Percentiles rank a stretch among this genome's conserved stretches.
phyloP scores from a whole-genome alignment of 2,797 vertebrate genomes.

The Sebastes baramenuke region DNA sequence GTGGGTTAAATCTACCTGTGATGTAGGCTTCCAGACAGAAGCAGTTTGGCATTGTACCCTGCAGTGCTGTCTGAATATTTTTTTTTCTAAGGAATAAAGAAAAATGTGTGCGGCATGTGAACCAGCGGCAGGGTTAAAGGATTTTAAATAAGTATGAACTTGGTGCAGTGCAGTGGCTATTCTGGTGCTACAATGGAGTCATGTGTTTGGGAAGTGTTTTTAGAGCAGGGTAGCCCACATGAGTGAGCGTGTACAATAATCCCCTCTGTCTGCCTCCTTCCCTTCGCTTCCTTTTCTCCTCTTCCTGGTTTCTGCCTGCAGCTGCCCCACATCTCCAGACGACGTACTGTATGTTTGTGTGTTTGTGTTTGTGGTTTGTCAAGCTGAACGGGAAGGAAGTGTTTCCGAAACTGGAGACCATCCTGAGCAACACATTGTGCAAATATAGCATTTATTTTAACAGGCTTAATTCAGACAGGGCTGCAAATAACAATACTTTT shows the following conservation, averaged over 20 bases:
- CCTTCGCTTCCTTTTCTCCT: slow-evolving; percentile 68
- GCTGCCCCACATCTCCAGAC: slow-evolving; percentile 63
- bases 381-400: slow-evolving; percentile 46
- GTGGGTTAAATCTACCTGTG: neutral
- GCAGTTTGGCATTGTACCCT: neutral
- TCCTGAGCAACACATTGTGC: neutral
- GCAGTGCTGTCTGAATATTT: slow-evolving; percentile 9
- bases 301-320: slow-evolving; percentile 72
- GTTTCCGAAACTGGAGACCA: slow-evolving; percentile 43
- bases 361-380: slow-evolving; percentile 22
- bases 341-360: slow-evolving; percentile 38
- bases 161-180: slow-evolving; percentile 52
- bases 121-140: neutral
- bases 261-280: slow-evolving; percentile 75
- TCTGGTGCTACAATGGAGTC: slow-evolving; percentile 75
- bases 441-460: neutral
- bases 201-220: slow-evolving; percentile 78
- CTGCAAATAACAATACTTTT: neutral
- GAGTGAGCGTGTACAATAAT: slow-evolving; percentile 79
- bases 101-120: slow-evolving; percentile 16
- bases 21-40: neutral
- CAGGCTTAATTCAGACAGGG: neutral
- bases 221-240: slow-evolving; percentile 70
- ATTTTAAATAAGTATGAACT: slow-evolving; percentile 56
- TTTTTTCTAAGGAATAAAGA: slow-evolving; percentile 7